Percentiles rank a stretch among this genome's conserved stretches.
Evolutionary conservation across 2,113 vertebrate species (phyloP).

Genomic region (Neogobius melanostomus): DNA sequence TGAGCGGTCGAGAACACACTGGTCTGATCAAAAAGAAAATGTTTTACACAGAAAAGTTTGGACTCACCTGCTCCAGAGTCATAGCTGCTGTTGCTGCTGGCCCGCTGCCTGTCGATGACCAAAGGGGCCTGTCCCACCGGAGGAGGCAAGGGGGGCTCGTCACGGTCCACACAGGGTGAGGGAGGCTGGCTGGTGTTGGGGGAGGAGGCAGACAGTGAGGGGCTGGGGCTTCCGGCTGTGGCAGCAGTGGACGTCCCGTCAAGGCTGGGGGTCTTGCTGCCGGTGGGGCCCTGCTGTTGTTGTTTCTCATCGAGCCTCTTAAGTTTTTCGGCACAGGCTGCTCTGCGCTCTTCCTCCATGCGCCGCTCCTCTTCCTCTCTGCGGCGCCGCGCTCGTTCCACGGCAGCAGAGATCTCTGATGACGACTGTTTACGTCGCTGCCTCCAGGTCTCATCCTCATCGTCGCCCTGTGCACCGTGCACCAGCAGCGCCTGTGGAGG

Average conservation of each 20-base stretch:
- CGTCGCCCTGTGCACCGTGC: constrained; percentile 76
- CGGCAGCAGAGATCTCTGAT: constrained; percentile 86
- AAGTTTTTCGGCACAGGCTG: constrained; percentile 90
- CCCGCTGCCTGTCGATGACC: constrained; percentile 64
- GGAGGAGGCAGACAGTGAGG: constrained; percentile 73
- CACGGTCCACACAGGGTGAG: constrained; percentile 76
- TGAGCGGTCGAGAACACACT: no score
- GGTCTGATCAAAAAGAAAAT: no score
- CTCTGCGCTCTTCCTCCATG: constrained; percentile 91
- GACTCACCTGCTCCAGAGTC: constrained; percentile 79
- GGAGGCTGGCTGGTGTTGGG: constrained; percentile 76
- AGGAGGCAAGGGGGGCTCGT: constrained; percentile 62
- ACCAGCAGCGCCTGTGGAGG: constrained; percentile 59
- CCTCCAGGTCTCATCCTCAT: constrained; percentile 92
- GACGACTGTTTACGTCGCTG: constrained; percentile 90
- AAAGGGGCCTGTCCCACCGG: constrained; percentile 56
- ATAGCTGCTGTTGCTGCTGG: constrained; percentile 83
- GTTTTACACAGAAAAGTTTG: no score
- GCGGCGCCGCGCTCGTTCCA: constrained; percentile 87
- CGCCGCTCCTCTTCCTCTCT: constrained; percentile 89
- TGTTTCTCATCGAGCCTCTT: constrained; percentile 88
- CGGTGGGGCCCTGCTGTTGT: constrained; percentile 45
- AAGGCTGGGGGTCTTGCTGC: constrained; percentile 64
- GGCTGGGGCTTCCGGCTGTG: constrained; percentile 65
- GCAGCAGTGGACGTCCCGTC: constrained; percentile 58